Evolutionary conservation across 2,888 invertebrate genomes (phyloP).

Genomic region (Lymantria dispar): DNA sequence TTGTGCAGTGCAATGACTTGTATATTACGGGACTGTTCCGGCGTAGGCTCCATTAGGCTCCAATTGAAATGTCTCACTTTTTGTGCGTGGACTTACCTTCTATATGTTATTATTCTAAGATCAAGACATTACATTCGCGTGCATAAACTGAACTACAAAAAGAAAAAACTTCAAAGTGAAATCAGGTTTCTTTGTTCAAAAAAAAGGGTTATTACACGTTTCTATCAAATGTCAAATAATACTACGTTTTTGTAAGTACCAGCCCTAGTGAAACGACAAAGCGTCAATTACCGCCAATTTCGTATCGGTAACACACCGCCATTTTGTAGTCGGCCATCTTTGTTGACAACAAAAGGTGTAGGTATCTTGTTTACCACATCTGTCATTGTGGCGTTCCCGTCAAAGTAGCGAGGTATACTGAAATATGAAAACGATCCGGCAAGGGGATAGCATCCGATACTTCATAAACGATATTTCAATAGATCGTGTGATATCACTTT

Average conservation of each 20-base stretch:
- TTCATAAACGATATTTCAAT: background rate
- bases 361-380: slow-evolving; percentile 32
- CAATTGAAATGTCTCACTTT: too few species aligned
- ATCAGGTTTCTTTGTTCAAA: too few species aligned
- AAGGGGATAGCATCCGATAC: background rate
- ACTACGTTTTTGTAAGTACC: slow-evolving; percentile 18
- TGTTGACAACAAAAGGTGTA: slow-evolving; percentile 32
- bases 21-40: too few species aligned
- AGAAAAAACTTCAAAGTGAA: too few species aligned
- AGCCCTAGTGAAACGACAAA: slow-evolving; percentile 30
- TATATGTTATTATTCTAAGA: too few species aligned
- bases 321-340: slow-evolving; percentile 36
- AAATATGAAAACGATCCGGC: slow-evolving; percentile 10
- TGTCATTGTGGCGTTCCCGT: slow-evolving; percentile 22
- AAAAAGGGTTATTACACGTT: background rate
- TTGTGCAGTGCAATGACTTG: too few species aligned
- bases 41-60: too few species aligned
- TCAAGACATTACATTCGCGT: too few species aligned
- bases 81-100: too few species aligned
- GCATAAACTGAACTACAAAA: too few species aligned
- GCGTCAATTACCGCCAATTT: slow-evolving; percentile 43
- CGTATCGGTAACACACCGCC: slow-evolving; percentile 35
- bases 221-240: slow-evolving; percentile 14
- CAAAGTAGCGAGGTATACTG: slow-evolving; percentile 13
- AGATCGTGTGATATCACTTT: background rate